Base-by-base conservation (phyloP, 2,113 vertebrate species). In the Corythornis vintsioides region DNA sequence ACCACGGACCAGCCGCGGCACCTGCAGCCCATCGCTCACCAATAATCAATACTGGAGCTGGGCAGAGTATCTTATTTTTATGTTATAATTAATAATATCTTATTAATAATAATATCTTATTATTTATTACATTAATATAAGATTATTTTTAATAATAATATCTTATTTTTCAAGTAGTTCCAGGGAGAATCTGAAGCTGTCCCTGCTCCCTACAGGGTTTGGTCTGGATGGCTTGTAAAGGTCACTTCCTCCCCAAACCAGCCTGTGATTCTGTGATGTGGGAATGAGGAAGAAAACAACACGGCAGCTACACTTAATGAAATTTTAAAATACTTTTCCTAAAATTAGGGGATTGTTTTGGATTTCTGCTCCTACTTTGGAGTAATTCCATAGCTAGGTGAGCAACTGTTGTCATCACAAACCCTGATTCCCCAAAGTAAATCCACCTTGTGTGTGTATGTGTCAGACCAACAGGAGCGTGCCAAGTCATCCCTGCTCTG, bases 211-310 rank as follows among this genome's bases (percentile, higher is more conserved):
- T 31, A 26, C 63, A 43, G 45, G n/a, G 11, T 8, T 21, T 24
- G 57, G 57, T 35, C 57, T 35, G 22, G 57, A 35, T 59, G 57
- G 20, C n/a, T 20, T 22, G 13, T 31, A 56, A 56, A 64, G 26
- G 40, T 43, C 40, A 18, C 40, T 64, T 43, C 63, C 63, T 31
- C 29, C 40, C 28, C 40, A 21, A 29, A 13, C 25, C 38, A 63
- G 55, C 18, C 55, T 57, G 25, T 21, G 56, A 20, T 9, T 64
- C 38, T 19, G 9, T 28, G 28, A 64, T 28, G 17, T 42, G 17
- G 15, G 43, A 45, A 16, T 24, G 13, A 1, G 29, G 8, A 4
- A 1, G 0, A 3, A 24, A 38, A 55, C 4, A 0, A 35, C 31
- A 13, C 48, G 13, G 52, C 35, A 64, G 38, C 35, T 52, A 17